Base-by-base conservation (phyloP, 2,888 invertebrate species). In the Nezara viridula region DNA sequence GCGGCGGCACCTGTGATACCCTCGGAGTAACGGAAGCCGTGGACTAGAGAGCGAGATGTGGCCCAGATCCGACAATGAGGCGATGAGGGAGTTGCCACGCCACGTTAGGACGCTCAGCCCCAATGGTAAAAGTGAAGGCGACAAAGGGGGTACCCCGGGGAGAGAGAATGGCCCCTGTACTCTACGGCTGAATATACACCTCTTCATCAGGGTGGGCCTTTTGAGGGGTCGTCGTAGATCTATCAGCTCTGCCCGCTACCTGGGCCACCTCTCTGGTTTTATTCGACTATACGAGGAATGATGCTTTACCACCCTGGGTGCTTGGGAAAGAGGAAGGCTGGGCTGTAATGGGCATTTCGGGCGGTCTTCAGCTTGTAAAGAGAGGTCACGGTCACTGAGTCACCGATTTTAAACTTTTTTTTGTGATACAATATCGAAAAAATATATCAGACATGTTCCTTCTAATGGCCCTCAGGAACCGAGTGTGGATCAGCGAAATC, bases 21-120 rank as follows among this genome's bases (percentile, higher is more conserved):
- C 66, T 12, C 66, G 37, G 19, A 7, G 1, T 73, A 73, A 73
- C 66, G 66, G 66, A 32, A 73, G 66, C 19, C 3, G 9, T 73
- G 66, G 66, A 73, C 66, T 73, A 37, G 66, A 73, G 66, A 73
- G 66, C 66, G 66, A 73, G 66, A 73, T 37, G 66, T 73, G 66
- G 32, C 19, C 37, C 66, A 73, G 66, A 73, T 73, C 66, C 66
- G 66, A 73, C 66, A 73, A 73, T 73, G 24, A 16, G 32, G 37
- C 32, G 66, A 73, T 73, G 66, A 21, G 66, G 21, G 19, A 73
- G 66, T 37, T 21, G 66, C 66, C 32, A 73, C 66, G 66, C 19
- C 66, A 37, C 32, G 37, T 73, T 73, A 73, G 60, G 14, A 14
- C 4, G 6, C 37, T 37, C 66, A 19, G 10, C 37, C 32, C 19